A percentile compares a stretch with the other conserved stretches of the same genome.
Evolutionary conservation across 2,888 invertebrate genomes (phyloP).

Genomic region (Chouioia cunea): DNA sequence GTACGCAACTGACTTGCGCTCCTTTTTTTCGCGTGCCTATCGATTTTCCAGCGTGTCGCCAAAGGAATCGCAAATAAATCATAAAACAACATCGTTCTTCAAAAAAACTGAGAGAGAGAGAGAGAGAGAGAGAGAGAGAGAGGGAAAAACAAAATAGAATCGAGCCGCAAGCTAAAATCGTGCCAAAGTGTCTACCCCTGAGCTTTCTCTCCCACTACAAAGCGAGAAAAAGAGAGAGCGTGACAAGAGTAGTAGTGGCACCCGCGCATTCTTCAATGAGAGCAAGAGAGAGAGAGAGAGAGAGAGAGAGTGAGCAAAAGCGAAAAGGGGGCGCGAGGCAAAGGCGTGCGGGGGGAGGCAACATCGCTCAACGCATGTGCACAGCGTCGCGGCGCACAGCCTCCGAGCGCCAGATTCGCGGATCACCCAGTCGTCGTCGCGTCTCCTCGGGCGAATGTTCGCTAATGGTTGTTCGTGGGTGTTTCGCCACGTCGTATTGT

Average conservation of each 20-base stretch:
- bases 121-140: slow-evolving; percentile 4
- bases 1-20: slow-evolving; percentile 51
- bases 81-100: no score
- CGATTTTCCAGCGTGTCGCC: slow-evolving; percentile 8
- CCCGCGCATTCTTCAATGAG: slow-evolving; percentile 47
- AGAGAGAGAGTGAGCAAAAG: slow-evolving; percentile 42
- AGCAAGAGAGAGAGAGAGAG: slow-evolving; percentile 48
- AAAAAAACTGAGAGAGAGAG: not conserved
- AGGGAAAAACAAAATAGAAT: not conserved
- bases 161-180: not conserved
- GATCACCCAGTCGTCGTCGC: slow-evolving; percentile 56
- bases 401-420: slow-evolving; percentile 66
- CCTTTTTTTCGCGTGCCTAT: slow-evolving; percentile 34
- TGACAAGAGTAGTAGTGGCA: slow-evolving; percentile 22
- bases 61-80: no score
- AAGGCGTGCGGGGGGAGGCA: slow-evolving; percentile 51
- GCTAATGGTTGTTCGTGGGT: slow-evolving; percentile 34
- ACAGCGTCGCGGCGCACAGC: slow-evolving; percentile 64
- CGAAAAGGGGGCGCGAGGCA: slow-evolving; percentile 48
- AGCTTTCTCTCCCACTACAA: slow-evolving; percentile 34
- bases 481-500: no score
- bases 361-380: slow-evolving; percentile 67
- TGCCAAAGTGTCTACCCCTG: slow-evolving; percentile 33
- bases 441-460: slow-evolving; percentile 58
- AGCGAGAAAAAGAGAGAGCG: slow-evolving; percentile 10